Conservation (phyloP, 2,113 vertebrate genomes). For the Psittacara wagleri region DNA sequence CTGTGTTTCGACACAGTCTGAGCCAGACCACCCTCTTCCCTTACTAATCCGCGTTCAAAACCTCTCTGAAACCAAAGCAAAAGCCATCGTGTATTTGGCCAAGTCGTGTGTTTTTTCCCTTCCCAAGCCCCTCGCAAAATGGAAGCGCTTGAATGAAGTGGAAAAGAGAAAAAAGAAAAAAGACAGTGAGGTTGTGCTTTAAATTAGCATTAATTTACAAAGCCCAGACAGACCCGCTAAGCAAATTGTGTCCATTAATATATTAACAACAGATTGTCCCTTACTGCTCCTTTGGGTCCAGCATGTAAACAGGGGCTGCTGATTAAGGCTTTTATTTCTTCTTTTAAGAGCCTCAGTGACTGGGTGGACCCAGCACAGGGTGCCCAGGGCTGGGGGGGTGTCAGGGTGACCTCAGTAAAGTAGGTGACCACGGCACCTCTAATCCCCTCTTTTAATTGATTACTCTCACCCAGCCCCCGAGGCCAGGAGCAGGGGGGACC, state of each 20-base stretch:
- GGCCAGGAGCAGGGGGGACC: conserved; percentile 56
- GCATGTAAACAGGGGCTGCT: background rate
- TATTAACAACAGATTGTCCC: conserved; percentile 46
- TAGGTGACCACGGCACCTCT: conserved; percentile 57
- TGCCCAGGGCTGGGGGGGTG: background rate
- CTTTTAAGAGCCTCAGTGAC: background rate
- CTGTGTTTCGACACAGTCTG: accelerated
- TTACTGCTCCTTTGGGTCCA: conserved; percentile 16
- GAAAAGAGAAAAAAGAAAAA: no score
- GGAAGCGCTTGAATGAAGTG: background rate
- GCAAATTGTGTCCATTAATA: conserved; percentile 49
- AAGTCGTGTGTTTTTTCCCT: background rate
- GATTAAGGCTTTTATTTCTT: background rate
- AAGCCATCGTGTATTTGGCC: background rate
- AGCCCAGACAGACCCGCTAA: conserved; percentile 31
- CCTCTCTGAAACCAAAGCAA: background rate
- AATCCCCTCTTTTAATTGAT: conserved; percentile 73
- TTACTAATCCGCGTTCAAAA: background rate
- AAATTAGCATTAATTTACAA: conserved; percentile 54
- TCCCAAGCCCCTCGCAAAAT: background rate
- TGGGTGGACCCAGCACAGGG: background rate
- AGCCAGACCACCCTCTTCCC: background rate
- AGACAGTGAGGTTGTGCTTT: background rate
- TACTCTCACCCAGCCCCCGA: conserved; percentile 40
- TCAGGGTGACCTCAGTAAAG: conserved; percentile 37